Base-by-base conservation (phyloP, 2,797 vertebrate genomes). In the Notoglanidium macrostoma region DNA sequence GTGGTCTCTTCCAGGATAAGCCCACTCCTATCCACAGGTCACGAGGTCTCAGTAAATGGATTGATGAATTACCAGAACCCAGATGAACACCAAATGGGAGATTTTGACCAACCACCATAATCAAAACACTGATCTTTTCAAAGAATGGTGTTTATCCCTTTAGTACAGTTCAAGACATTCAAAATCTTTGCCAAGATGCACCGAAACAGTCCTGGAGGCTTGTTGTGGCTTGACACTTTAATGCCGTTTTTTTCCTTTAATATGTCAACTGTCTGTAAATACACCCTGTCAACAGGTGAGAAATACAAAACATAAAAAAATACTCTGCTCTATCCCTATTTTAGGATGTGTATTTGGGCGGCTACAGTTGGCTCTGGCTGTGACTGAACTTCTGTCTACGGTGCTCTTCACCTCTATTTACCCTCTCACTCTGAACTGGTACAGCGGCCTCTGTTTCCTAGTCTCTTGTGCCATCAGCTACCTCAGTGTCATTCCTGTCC, bases 391-490 rank as follows among this genome's bases (percentile, higher is more conserved):
- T 40, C 40, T 93, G 23, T 91, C 93, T 46, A 88, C 84, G 0
- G 74, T 91, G 44, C 15, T 92, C 78, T 93, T 92, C 87, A 89
- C 89, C 81, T 90, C 85, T 59, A 77, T 93, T 84, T 93, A 93
- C 83, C 92, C 92, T n/a, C 88, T 89, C 54, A 92, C 91, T 40
- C 92, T 93, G 15, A 19, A 84, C 49, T 90, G 89, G 87, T 88
- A 65, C 81, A 91, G 90, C 26, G 91, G 92, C 72, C 85, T 92
- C 61, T 89, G 89, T 54, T 92, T 93, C 73, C 87, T 93, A 55
- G 87, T 93, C 59, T 93, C 93, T 21, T 89, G 91, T 46, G 83
- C 81, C 35, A 85, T 93, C 77, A 91, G 91, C 81, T 93, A 92
- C 83, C 86, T 90, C 84, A 92, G 92, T 26, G 88, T 85, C 14